Evolutionary conservation across 2,113 vertebrate genomes (phyloP).

Genomic region (Marmota monax): DNA sequence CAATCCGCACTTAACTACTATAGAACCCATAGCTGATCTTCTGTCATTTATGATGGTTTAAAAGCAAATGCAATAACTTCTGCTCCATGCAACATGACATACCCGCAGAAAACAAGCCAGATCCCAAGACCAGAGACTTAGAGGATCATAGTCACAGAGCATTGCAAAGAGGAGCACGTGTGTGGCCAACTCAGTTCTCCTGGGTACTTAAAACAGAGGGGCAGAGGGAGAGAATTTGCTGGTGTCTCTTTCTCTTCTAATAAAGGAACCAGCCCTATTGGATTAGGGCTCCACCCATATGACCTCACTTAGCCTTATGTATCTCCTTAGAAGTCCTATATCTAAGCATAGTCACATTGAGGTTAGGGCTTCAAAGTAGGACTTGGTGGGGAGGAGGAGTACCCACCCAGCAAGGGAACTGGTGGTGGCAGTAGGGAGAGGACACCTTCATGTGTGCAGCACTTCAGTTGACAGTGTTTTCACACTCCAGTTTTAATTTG

Average conservation of each 20-base stretch:
- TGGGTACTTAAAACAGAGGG: neutral
- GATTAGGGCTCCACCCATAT: neutral
- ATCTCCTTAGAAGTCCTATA: neutral
- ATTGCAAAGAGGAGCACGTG: fast-evolving
- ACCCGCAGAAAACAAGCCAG: neutral
- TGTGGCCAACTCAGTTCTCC: neutral
- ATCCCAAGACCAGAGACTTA: neutral
- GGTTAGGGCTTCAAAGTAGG: neutral
- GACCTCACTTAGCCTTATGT: neutral
- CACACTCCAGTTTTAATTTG: neutral
- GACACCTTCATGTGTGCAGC: fast-evolving
- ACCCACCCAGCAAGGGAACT: neutral
- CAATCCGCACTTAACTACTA: neutral
- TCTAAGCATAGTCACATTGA: neutral
- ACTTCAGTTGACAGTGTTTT: neutral
- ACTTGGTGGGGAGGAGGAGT: neutral
- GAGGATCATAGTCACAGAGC: too few relatives aligned
- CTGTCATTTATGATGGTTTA: neutral
- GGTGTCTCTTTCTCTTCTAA: neutral
- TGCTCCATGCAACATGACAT: fast-evolving
- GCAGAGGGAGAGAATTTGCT: neutral
- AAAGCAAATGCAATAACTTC: neutral
- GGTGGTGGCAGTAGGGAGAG: fast-evolving
- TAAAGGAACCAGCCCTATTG: neutral
- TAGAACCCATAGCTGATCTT: neutral